phyloP scores from a whole-genome alignment of 2,113 vertebrate species.

The Turdus rufiventris region DNA sequence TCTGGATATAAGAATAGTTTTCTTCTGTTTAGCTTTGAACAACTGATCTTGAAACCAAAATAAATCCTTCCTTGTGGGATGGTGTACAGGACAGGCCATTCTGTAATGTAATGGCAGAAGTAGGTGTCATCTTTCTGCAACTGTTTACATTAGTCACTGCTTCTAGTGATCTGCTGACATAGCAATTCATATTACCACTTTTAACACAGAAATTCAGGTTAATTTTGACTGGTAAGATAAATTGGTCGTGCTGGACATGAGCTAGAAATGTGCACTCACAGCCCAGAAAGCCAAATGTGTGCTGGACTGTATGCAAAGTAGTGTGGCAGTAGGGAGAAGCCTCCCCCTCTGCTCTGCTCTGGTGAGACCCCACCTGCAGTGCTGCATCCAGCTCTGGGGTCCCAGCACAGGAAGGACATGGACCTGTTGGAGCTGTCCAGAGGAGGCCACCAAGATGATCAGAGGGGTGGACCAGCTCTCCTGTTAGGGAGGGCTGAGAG shows the following conservation, averaged over 20 bases:
- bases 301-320: background rate
- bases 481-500: background rate
- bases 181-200: background rate
- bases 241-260: background rate
- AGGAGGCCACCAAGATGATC: background rate
- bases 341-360: too few relatives aligned
- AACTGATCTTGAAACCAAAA: background rate
- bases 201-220: background rate
- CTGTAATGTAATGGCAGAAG: background rate
- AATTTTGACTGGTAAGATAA: background rate
- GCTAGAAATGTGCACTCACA: too few relatives aligned
- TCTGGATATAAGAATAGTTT: background rate
- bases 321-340: background rate
- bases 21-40: background rate
- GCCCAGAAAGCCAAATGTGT: accelerated
- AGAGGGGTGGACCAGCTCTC: background rate
- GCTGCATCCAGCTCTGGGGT: background rate
- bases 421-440: background rate
- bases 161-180: background rate
- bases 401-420: background rate
- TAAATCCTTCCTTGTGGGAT: background rate
- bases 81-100: background rate
- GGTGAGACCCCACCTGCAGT: background rate
- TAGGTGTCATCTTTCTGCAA: background rate
- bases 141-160: background rate